Percentiles rank a stretch among this genome's conserved stretches.
Conservation (phyloP, 2,888 invertebrate species). For the Isoperla grammatica region DNA sequence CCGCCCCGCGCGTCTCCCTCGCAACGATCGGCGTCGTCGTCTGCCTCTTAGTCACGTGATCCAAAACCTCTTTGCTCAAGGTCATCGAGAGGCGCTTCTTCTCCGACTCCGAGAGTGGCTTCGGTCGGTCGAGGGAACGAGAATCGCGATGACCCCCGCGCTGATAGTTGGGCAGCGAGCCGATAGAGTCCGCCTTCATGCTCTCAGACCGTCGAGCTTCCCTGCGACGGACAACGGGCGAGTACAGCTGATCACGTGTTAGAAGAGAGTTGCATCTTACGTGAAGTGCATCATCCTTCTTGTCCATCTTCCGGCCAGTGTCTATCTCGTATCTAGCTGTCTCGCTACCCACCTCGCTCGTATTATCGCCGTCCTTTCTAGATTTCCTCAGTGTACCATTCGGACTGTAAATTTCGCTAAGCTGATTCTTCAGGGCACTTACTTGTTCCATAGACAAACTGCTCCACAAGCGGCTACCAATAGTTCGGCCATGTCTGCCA, state of each 20-base stretch:
- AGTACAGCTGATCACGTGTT: conserved; percentile 36
- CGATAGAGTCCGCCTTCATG: conserved; percentile 53
- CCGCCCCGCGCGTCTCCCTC: conserved; percentile 55
- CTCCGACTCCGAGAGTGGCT: conserved; percentile 56
- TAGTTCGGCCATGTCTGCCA: conserved; percentile 45
- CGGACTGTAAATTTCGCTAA: conserved; percentile 73
- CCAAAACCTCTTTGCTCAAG: conserved; percentile 65
- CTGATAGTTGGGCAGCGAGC: conserved; percentile 38
- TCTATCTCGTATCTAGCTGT: conserved; percentile 50
- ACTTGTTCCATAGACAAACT: conserved; percentile 81
- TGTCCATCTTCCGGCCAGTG: conserved; percentile 35
- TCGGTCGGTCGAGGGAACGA: conserved; percentile 17
- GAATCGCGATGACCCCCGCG: background rate
- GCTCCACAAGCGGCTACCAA: conserved; percentile 74
- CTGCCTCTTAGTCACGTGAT: conserved; percentile 47
- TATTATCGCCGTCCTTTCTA: conserved; percentile 43
- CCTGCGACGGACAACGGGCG: conserved; percentile 37
- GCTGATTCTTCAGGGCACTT: conserved; percentile 68
- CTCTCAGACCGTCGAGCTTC: conserved; percentile 42
- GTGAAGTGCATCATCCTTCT: conserved; percentile 35
- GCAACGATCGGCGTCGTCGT: conserved; percentile 9
- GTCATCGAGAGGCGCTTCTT: conserved; percentile 67
- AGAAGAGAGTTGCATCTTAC: conserved; percentile 47
- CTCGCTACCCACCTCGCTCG: conserved; percentile 23
- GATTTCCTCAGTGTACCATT: conserved; percentile 15